Evolutionary conservation across 2,888 invertebrate species (phyloP).

Genomic region (Chrysolina americana): DNA sequence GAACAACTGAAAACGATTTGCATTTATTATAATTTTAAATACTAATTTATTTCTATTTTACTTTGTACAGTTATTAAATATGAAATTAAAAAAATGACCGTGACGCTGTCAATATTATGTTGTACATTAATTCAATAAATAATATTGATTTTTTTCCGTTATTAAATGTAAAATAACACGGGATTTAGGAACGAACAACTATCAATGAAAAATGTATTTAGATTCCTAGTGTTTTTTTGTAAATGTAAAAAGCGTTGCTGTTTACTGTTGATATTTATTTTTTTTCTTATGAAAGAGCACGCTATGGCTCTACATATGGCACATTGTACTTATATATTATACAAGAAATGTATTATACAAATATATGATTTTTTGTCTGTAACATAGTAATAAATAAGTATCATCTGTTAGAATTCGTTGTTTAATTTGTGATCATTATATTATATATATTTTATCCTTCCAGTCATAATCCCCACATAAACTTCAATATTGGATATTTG

Average conservation of each 20-base stretch:
- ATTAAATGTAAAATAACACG: constrained; percentile 32
- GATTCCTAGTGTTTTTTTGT: constrained; percentile 53
- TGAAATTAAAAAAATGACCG: constrained; percentile 38
- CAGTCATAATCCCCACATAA: background rate
- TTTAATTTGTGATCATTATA: background rate
- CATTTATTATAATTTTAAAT: constrained; percentile 33
- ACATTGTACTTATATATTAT: constrained; percentile 65
- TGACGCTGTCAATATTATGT: constrained; percentile 37
- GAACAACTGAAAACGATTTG: constrained; percentile 23
- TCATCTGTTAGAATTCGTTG: constrained; percentile 62
- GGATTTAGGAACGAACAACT: constrained; percentile 48
- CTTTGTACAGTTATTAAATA: constrained; percentile 42
- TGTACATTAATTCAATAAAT: constrained; percentile 33
- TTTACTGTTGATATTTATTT: constrained; percentile 60
- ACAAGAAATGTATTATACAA: constrained; percentile 63
- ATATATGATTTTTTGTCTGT: constrained; percentile 62
- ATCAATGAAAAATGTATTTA: constrained; percentile 32
- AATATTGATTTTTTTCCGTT: constrained; percentile 25
- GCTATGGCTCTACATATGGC: constrained; percentile 61
- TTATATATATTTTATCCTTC: background rate
- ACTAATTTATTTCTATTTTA: constrained; percentile 37
- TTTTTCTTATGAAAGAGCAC: constrained; percentile 58
- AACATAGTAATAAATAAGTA: constrained; percentile 67
- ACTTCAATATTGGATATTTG: too few relatives aligned
- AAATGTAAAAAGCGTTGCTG: constrained; percentile 57